Evolutionary conservation across 1,140 invertebrate genomes (phyloP).

Genomic region (Eumaeus atala): DNA sequence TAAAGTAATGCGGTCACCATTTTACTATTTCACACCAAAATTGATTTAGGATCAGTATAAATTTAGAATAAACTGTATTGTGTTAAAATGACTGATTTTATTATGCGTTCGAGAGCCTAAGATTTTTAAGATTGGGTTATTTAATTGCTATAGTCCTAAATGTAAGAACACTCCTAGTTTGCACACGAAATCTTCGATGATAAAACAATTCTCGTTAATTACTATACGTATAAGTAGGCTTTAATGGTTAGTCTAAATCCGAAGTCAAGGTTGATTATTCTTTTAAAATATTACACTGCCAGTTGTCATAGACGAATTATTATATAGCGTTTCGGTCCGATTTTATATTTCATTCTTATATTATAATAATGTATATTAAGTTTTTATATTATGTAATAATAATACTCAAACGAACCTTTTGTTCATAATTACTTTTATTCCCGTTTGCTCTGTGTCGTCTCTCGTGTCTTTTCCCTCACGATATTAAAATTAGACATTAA

Average conservation of each 20-base stretch:
- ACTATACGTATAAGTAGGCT: constrained; percentile 66
- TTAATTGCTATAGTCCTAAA: constrained; percentile 60
- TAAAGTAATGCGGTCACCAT: constrained; percentile 50
- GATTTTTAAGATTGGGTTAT: constrained; percentile 66
- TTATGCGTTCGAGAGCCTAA: constrained; percentile 72
- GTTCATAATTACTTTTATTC: constrained; percentile 23
- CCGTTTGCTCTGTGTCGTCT: constrained; percentile 41
- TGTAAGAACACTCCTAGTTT: constrained; percentile 69
- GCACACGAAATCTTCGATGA: constrained; percentile 60
- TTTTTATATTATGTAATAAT: constrained; percentile 55
- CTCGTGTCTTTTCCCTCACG: constrained; percentile 28
- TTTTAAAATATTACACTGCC: constrained; percentile 67
- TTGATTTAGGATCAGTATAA: constrained; percentile 68
- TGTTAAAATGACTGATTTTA: constrained; percentile 75
- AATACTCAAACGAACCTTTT: constrained; percentile 21
- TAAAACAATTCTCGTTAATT: constrained; percentile 71
- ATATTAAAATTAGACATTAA: no score
- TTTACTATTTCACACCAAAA: constrained; percentile 61
- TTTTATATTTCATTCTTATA: constrained; percentile 69
- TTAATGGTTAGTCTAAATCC: constrained; percentile 49
- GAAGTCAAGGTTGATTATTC: constrained; percentile 42
- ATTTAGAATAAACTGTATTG: constrained; percentile 71
- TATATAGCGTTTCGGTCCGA: constrained; percentile 56
- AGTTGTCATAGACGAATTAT: constrained; percentile 67
- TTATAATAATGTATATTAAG: constrained; percentile 56